A percentile compares a stretch with the other conserved stretches of the same genome.
These are phyloP conservation scores for Pocillopora grandis DNA, from an alignment of 92 coral and sea anemone species.

Conservation along the genomic window DNA sequence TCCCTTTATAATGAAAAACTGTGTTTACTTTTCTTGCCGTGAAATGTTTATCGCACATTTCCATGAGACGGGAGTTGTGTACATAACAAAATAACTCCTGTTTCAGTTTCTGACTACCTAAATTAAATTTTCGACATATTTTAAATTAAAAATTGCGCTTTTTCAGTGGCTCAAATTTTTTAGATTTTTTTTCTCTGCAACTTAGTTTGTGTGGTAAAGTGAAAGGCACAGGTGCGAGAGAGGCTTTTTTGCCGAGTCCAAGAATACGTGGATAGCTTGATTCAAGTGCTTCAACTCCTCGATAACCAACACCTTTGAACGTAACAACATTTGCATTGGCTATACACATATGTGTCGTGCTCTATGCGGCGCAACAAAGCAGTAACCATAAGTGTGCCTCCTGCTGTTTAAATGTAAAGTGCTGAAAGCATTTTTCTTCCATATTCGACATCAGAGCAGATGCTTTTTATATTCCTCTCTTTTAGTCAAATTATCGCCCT, in stretches of 20 bases:
- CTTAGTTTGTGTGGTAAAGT: neutral
- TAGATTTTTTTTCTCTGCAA: neutral
- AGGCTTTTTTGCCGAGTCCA: neutral
- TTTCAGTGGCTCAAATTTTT: neutral
- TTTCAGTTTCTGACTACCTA: neutral
- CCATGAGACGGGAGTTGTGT: neutral
- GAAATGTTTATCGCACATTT: neutral
- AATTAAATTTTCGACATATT: conserved; percentile 13
- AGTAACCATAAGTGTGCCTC: neutral
- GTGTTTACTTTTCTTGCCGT: neutral
- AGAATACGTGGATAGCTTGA: neutral
- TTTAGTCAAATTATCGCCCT: conserved; percentile 3
- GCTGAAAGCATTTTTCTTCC: conserved; percentile 15
- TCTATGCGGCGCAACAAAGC: conserved; percentile 3
- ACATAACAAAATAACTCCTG: conserved; percentile 7
- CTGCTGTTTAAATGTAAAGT: neutral
- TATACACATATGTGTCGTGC: neutral
- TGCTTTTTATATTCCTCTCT: neutral
- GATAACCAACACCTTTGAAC: neutral
- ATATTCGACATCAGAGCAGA: conserved; percentile 14
- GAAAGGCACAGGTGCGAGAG: neutral
- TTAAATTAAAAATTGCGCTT: neutral
- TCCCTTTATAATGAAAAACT: neutral
- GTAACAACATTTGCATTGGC: conserved; percentile 7
- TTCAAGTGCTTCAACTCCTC: neutral